Base-by-base conservation (phyloP, 1,140 invertebrate genomes). In the Eumaeus atala region DNA sequence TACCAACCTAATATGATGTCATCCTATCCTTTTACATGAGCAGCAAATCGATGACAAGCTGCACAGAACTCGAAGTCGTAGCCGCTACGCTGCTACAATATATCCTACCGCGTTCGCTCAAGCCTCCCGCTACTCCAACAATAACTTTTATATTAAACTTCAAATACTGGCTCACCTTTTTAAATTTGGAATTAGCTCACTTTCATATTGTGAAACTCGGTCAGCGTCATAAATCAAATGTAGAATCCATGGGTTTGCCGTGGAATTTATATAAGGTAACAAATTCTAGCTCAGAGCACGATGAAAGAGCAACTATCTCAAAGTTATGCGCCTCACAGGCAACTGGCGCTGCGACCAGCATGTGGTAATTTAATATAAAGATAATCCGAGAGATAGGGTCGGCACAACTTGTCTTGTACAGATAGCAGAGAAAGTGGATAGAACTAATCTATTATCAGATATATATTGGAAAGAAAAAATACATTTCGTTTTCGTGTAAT, bases 331-430 rank as follows among this genome's bases (percentile, higher is more conserved):
- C 53, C 54, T 35, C 52, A 53, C 62, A 53, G 47, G 56, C 56
- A 1, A 48, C 56, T 56, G 52, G 38, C 49, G 73, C 71, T 77
- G 74, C n/a, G 68, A 74, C 40, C 78, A 82, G 78, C 74, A 66
- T 77, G 76, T 59, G 74, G 78, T 70, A 70, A 77, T 82, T 76
- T 75, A 82, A 82, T 79, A 82, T 79, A 77, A 71, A 77, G 78
- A 82, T 77, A 74, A 73, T 77, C 72, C 64, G 28, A 52, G 48
- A 64, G 66, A 74, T 73, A 74, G 52, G 55, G 51, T 56, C 55
- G 42, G 52, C 49, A 40, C 35, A 58, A 59, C 48, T 51, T 58
- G 56, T 64, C 56, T 54, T 48, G 59, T 53, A 53, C 37, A 44
- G 51, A 16, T 33, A 33, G 40, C 40, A 53, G 51, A 33, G 51